Base-by-base conservation (phyloP, 2,113 vertebrate species). In the Pleuronectes platessa region DNA sequence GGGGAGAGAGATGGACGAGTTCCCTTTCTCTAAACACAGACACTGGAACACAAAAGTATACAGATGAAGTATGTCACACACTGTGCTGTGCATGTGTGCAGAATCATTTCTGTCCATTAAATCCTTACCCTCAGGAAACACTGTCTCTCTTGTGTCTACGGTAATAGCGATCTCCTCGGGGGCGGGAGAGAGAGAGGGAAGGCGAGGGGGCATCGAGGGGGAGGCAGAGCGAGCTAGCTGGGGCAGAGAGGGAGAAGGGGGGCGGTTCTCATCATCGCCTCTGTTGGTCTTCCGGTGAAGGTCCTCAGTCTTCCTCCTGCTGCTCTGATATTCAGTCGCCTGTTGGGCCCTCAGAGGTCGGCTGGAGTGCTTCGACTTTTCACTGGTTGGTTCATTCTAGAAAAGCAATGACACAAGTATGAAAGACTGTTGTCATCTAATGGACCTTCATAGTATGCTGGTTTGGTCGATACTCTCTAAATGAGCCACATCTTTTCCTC, bases 81-180 rank as follows among this genome's bases (percentile, higher is more conserved):
- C 7, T 47, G 15, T 3, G 17, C 12, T 26, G 49, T 24, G 6
- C 31, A 55, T 11, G 26, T 42, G n/a, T 0, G 21, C 1, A 35
- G 12, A 47, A 60, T 55, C 45, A 23, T 24, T 21, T 37, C 17
- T 56, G 1, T 37, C 0, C 7, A 23, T 4, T 14, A 26, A 72
- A 72, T 24, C 13, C 40, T 55, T 92, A 97, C 95, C 95, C 92
- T 96, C 91, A 74, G 93, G 89, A 74, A 93, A 83, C 55, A 93
- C 75, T 3, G 63, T 76, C 74, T 93, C 93, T 85, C 91, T 89
- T 42, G 90, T 95, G 85, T 94, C 93, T 65, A 95, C 55, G 24
- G 86, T 90, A 82, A 94, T 80, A 85, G 90, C 55, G 4, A 89
- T 84, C 65, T 95, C 90, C 68, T 95, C 88, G 47, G 60, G 80